phyloP scores from a whole-genome alignment of 2,797 vertebrate species.

The Myotis pilosus region DNA sequence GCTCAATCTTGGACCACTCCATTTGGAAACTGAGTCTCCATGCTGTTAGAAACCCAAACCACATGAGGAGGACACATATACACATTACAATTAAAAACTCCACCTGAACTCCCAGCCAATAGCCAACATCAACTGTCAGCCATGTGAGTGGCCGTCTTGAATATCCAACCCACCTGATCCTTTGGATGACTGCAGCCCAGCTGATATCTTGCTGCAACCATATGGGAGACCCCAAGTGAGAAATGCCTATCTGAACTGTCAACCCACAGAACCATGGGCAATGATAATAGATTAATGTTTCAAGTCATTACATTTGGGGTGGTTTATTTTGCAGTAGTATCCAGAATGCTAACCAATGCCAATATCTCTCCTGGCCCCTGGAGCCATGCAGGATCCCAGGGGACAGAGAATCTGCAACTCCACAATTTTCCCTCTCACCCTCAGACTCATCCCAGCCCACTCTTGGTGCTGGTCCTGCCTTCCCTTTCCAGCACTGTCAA shows the following conservation, averaged over 20 bases:
- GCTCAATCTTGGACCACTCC: neutral
- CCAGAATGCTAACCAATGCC: neutral
- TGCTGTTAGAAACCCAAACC: neutral
- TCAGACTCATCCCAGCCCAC: neutral
- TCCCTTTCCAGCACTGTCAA: neutral
- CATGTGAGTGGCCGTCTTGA: neutral
- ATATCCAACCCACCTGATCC: neutral
- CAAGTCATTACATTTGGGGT: neutral
- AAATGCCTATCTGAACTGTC: neutral
- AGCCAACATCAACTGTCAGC: neutral
- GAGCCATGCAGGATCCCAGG: neutral
- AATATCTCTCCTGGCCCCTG: neutral
- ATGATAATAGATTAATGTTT: neutral
- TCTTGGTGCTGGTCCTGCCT: neutral
- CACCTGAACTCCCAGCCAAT: neutral
- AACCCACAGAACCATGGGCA: neutral
- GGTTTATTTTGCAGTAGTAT: neutral
- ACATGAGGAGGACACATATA: neutral
- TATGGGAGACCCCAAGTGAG: neutral
- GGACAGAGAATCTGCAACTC: neutral
- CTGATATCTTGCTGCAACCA: neutral
- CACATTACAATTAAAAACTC: neutral
- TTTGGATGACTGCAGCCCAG: neutral
- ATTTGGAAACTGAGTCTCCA: neutral
- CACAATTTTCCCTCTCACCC: neutral